phyloP scores from a whole-genome alignment of 2,113 vertebrate genomes.

The Otolemur garnettii region DNA sequence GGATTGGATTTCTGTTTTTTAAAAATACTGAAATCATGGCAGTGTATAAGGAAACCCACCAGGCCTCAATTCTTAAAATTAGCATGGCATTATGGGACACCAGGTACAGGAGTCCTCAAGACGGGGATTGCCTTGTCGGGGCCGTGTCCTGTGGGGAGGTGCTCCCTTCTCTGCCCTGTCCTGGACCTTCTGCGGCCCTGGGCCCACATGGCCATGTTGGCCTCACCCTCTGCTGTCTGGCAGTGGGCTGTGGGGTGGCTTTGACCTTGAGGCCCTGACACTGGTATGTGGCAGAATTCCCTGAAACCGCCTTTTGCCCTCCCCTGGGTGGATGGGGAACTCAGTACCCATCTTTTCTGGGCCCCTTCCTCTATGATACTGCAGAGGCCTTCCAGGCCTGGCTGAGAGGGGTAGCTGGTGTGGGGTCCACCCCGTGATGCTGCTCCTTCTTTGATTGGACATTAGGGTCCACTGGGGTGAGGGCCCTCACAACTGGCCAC shows the following conservation, averaged over 20 bases:
- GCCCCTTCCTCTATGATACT: neutral
- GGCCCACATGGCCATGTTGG: neutral
- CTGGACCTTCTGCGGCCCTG: accelerated
- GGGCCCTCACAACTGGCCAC: neutral
- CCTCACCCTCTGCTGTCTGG: neutral
- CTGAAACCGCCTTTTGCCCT: neutral
- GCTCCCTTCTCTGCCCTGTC: neutral
- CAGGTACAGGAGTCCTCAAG: neutral
- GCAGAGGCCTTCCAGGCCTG: neutral
- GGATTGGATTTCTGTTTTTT: neutral
- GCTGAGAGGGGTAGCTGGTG: accelerated
- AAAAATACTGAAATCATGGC: neutral
- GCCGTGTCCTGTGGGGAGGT: accelerated
- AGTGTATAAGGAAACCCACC: accelerated
- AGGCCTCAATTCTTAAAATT: neutral
- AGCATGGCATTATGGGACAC: neutral
- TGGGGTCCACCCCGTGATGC: accelerated
- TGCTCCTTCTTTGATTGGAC: neutral
- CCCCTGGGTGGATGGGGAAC: no score
- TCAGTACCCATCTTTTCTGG: neutral
- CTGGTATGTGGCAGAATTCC: no score
- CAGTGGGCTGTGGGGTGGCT: neutral
- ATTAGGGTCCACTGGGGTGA: neutral
- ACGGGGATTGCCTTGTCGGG: neutral
- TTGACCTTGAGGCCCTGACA: neutral